phyloP scores from a whole-genome alignment of 1,140 invertebrate genomes.

The Drosophila sp. region DNA sequence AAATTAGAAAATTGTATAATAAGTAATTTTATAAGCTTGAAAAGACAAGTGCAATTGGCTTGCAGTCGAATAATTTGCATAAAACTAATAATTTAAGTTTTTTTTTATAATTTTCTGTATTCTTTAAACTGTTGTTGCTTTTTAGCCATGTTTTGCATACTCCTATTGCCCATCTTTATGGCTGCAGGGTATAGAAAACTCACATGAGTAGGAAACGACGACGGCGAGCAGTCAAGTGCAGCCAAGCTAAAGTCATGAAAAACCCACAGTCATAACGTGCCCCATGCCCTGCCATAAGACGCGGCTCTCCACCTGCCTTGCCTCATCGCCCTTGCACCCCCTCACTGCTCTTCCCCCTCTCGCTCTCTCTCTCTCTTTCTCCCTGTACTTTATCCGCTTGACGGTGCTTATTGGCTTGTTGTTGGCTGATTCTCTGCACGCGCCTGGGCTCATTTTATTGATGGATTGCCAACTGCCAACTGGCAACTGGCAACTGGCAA shows the following conservation, averaged over 20 bases:
- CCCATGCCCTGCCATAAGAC: constrained; percentile 33
- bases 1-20: too few species aligned
- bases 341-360: background rate
- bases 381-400: background rate
- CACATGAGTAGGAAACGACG: constrained; percentile 20
- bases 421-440: constrained; percentile 55
- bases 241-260: constrained; percentile 73
- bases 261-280: constrained; percentile 68
- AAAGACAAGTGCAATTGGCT: too few species aligned
- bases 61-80: too few species aligned
- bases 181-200: constrained; percentile 15
- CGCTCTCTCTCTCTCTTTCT: background rate
- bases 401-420: constrained; percentile 41
- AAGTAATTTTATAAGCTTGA: too few species aligned
- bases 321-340: background rate
- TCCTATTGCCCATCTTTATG: background rate
- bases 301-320: constrained; percentile 4
- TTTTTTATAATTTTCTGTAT: too few species aligned
- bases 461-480: constrained; percentile 61
- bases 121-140: too few species aligned
- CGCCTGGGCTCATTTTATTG: constrained; percentile 47
- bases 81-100: too few species aligned
- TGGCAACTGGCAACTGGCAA: constrained; percentile 40
- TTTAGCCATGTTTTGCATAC: background rate
- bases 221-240: constrained; percentile 66